Evolutionary conservation across 2,888 invertebrate genomes (phyloP).

Genomic region (Eilema caniola): DNA sequence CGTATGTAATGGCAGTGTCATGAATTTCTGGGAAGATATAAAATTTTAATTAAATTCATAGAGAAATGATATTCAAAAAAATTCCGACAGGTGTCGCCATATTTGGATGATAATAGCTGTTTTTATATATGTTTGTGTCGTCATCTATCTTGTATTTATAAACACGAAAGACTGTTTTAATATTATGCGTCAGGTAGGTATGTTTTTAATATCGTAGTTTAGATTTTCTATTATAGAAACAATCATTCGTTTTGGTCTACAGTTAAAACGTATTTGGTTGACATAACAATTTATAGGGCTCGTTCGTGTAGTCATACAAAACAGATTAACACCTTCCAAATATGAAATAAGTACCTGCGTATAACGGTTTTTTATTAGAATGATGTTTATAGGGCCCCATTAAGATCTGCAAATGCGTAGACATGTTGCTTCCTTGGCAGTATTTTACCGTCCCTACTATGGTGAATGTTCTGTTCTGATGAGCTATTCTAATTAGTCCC

Average conservation of each 20-base stretch:
- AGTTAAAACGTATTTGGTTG: conserved; percentile 18
- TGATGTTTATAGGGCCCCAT: too few relatives aligned
- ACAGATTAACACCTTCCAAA: neutral
- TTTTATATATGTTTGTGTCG: conserved; percentile 38
- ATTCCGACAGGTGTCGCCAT: conserved; percentile 50
- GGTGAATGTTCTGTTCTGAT: too few relatives aligned
- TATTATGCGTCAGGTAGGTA: conserved; percentile 34
- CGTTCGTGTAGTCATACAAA: conserved; percentile 3
- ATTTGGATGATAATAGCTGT: conserved; percentile 44
- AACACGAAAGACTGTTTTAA: conserved; percentile 30
- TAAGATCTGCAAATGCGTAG: too few relatives aligned
- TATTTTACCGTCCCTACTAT: too few relatives aligned
- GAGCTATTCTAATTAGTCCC: too few relatives aligned
- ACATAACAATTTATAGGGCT: conserved; percentile 18
- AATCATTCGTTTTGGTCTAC: conserved; percentile 13
- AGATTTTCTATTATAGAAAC: conserved; percentile 18
- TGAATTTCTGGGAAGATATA: conserved; percentile 76
- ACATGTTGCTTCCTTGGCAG: too few relatives aligned
- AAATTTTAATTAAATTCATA: conserved; percentile 62
- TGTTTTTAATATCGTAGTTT: conserved; percentile 27
- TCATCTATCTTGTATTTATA: conserved; percentile 44
- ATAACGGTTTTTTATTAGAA: neutral
- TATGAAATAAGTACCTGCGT: neutral
- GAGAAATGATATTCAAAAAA: conserved; percentile 64
- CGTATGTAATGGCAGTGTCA: conserved; percentile 72